These are phyloP conservation scores for Epistrophe eligans DNA, from an alignment of 2,888 invertebrate genomes.

Conservation along the genomic window DNA sequence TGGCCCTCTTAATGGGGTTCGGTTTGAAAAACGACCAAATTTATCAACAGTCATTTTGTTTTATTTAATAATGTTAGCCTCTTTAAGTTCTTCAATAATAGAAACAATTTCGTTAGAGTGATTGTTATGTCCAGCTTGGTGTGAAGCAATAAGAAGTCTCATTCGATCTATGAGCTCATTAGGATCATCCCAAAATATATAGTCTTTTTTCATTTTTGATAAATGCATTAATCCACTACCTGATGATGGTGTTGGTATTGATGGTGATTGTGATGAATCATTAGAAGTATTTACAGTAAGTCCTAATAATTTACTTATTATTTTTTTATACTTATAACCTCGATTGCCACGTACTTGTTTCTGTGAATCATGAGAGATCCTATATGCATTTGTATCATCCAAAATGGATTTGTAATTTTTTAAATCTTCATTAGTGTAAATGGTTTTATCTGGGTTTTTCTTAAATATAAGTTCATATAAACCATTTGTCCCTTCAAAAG, in stretches of 20 bases:
- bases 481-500: not conserved
- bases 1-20: not conserved
- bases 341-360: not conserved
- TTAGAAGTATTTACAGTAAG: not conserved
- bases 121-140: not conserved
- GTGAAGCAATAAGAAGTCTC: not conserved
- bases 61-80: not conserved
- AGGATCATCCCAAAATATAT: not conserved
- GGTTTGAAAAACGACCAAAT: not conserved
- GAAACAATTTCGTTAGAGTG: not conserved
- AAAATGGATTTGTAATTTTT: not conserved
- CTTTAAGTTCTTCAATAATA: slow-evolving; percentile 1
- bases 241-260: not conserved
- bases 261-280: not conserved
- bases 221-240: slow-evolving; percentile 3
- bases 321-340: not conserved
- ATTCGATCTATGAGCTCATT: not conserved
- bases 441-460: not conserved
- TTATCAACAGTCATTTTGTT: not conserved
- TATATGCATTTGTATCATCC: not conserved
- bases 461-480: slow-evolving; percentile 2
- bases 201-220: not conserved
- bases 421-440: not conserved
- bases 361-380: not conserved
- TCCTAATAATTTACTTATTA: not conserved